Evolutionary conservation across 2,888 invertebrate genomes (phyloP), one percentile per base, ranked within the genome.

Genomic region (Oligia fasciuncula): DNA sequence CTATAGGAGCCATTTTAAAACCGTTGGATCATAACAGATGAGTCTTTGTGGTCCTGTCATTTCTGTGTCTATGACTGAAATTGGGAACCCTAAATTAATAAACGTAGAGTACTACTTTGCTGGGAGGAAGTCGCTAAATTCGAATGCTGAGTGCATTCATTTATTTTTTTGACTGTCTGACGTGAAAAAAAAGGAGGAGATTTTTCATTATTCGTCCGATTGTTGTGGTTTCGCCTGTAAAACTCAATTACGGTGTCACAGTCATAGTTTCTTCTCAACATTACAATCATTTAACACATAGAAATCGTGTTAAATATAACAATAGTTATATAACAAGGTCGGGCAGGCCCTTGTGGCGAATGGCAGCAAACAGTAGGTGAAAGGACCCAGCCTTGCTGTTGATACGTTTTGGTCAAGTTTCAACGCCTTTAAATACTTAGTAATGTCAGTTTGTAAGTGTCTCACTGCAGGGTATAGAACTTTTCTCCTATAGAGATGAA

Each of bases 251-350:
- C 35, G 35, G 35, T 35, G 35, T 35, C 35, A 35, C 35, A 35
- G 35, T 4, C 35, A 35, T 35, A 35, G 35, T 60, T 62, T 62
- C 76, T 6, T 63, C 49, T 43, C 29, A 63, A 23, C 2, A 63
- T 40, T 46, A 49, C 60, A 60, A 17, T 19, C 14, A 54, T 62
- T 63, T 40, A 60, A 2, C 14, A 23, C 35, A 70, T 54, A 71
- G 19, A 57, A n/a, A 3, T 69, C 46, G 63, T 71, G 40, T 73
- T 51, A 76, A 76, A 11, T 68, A 74, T 49, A 75, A 85, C 67
- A 86, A 80, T 77, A 68, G 51, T 81, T 77, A 81, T 8, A 68
- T 77, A 79, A 66, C 82, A 87, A 87, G 87, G 87, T 73, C 81
- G 51, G 67, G 5, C 17, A 70, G 71, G 79, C 67, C 85, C 72